Conservation (phyloP, 2,113 vertebrate genomes). For the Octodon degus region DNA sequence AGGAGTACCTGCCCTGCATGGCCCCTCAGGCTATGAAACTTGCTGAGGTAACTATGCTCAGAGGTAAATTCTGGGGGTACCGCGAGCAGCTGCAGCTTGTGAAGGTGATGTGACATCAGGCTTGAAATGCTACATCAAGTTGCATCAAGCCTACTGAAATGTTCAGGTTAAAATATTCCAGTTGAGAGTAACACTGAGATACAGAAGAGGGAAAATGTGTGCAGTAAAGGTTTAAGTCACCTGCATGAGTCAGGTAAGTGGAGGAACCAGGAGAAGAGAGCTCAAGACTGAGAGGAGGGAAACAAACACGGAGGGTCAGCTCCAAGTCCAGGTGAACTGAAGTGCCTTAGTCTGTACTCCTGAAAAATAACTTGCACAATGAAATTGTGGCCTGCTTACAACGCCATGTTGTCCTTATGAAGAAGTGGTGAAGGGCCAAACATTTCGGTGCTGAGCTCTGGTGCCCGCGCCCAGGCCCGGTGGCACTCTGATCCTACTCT, state of each 20-base stretch:
- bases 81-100: not conserved
- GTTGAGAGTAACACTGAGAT: not conserved
- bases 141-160: not conserved
- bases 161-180: not conserved
- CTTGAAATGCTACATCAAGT: not conserved
- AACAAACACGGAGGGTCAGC: not conserved
- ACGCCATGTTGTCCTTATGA: conserved; percentile 21
- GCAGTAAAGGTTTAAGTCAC: not conserved
- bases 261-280: conserved; percentile 6
- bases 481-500: not conserved
- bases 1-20: accelerated
- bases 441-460: not conserved
- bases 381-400: not conserved
- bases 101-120: not conserved
- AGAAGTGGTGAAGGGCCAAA: conserved; percentile 19
- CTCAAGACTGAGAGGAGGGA: not conserved
- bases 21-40: not conserved
- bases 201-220: not conserved
- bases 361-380: not conserved
- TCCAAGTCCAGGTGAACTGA: not conserved
- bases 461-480: conserved; percentile 57
- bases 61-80: not conserved
- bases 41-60: accelerated
- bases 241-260: conserved; percentile 4
- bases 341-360: not conserved